phyloP scores from a whole-genome alignment of 2,888 invertebrate species.

The Eilema sororculum region DNA sequence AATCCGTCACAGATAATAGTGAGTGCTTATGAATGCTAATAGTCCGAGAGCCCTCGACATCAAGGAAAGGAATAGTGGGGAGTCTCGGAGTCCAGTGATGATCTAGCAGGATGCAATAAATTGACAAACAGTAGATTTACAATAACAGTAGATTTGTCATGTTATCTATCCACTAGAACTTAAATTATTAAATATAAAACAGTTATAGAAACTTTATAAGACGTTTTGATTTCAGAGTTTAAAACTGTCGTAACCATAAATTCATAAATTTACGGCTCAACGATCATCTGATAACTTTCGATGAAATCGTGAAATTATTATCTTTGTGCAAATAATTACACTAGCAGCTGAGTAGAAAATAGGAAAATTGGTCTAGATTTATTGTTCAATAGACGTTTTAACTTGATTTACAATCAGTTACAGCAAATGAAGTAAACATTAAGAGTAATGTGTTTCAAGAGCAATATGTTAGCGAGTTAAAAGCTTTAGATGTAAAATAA shows the following conservation, averaged over 20 bases:
- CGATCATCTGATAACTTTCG: background rate
- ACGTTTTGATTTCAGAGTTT: background rate
- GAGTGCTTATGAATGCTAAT: too few relatives aligned
- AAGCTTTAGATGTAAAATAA: background rate
- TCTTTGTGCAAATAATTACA: background rate
- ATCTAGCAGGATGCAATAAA: too few relatives aligned
- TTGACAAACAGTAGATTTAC: too few relatives aligned
- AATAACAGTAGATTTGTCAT: too few relatives aligned
- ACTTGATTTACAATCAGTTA: background rate
- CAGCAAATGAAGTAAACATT: background rate
- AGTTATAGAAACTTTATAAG: background rate
- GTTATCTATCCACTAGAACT: too few relatives aligned
- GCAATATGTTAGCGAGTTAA: background rate
- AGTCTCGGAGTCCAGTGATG: too few relatives aligned
- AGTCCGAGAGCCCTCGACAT: too few relatives aligned
- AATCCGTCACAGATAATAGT: too few relatives aligned
- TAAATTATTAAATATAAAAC: background rate
- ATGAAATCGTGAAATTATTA: background rate
- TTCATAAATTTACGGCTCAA: background rate
- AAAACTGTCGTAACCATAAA: background rate
- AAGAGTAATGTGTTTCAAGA: background rate
- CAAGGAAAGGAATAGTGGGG: too few relatives aligned
- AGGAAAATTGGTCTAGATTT: background rate
- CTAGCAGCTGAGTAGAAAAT: background rate
- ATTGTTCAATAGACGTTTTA: background rate